A percentile compares a stretch with the other conserved stretches of the same genome.
phyloP scores from a whole-genome alignment of 2,797 vertebrate genomes.

The Anguilla obscura region DNA sequence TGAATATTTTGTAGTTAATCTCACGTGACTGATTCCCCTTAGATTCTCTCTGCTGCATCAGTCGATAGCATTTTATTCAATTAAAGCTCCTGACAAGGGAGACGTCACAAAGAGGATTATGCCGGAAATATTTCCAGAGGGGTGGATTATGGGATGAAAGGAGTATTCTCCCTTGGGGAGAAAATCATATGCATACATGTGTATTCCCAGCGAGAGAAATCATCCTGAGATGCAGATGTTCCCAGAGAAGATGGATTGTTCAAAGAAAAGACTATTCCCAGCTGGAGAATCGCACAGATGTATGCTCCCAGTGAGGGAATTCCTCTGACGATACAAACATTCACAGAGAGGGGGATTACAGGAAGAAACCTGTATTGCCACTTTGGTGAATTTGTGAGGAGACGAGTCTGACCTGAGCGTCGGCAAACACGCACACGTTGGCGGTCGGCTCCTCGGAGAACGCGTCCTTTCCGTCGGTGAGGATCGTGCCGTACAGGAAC shows the following conservation, averaged over 20 bases:
- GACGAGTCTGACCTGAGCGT: slow-evolving; percentile 80
- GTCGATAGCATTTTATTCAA: background rate
- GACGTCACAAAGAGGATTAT: background rate
- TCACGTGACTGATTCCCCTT: background rate
- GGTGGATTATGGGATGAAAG: background rate
- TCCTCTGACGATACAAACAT: background rate
- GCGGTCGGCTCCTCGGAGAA: slow-evolving; percentile 81
- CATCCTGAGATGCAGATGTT: background rate
- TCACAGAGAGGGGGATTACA: background rate
- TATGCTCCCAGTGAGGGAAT: background rate
- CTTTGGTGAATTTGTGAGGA: background rate
- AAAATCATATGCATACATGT: background rate
- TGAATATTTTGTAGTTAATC: background rate
- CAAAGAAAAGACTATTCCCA: background rate
- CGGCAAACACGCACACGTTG: slow-evolving; percentile 93
- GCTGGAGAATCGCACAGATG: background rate
- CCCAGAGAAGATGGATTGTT: background rate
- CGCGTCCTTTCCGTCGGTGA: slow-evolving; percentile 88
- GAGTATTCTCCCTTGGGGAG: background rate
- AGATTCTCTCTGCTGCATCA: background rate
- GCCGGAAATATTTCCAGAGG: background rate
- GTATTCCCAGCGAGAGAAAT: background rate
- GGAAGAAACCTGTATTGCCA: background rate
- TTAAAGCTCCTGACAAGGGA: background rate
- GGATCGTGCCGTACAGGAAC: slow-evolving; percentile 92